These are phyloP conservation scores for Brachyrhaphis roseni DNA, from an alignment of 2,797 vertebrate genomes.

Conservation along the genomic window DNA sequence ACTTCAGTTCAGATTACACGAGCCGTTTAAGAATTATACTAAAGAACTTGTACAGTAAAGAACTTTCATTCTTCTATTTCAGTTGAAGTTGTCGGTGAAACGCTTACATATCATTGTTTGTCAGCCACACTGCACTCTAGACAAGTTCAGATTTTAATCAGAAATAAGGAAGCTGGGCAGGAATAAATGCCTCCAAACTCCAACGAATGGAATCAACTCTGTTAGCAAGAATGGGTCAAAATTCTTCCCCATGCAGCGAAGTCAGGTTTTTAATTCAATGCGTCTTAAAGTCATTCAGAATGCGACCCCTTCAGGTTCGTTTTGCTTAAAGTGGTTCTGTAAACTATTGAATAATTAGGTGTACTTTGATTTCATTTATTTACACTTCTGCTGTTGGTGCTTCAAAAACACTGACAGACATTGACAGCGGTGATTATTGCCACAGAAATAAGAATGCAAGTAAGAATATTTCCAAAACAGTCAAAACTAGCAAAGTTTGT, in stretches of 20 bases:
- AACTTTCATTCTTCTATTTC: neutral
- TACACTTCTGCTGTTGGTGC: neutral
- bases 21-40: neutral
- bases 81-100: neutral
- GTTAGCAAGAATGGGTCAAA: no score
- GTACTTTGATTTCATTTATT: neutral
- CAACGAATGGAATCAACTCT: no score
- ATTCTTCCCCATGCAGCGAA: neutral
- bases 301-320: neutral
- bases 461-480: neutral
- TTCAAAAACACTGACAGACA: neutral
- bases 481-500: neutral
- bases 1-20: neutral
- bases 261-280: neutral
- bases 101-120: neutral
- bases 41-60: neutral
- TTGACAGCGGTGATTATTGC: neutral
- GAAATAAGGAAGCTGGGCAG: neutral
- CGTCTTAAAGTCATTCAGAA: neutral
- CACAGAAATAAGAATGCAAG: neutral
- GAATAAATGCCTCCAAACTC: neutral
- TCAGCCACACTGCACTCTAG: neutral
- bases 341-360: neutral
- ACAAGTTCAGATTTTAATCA: neutral
- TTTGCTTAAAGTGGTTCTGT: neutral